Evolutionary conservation across 2,888 invertebrate species (phyloP).

Genomic region (Belgica antarctica): DNA sequence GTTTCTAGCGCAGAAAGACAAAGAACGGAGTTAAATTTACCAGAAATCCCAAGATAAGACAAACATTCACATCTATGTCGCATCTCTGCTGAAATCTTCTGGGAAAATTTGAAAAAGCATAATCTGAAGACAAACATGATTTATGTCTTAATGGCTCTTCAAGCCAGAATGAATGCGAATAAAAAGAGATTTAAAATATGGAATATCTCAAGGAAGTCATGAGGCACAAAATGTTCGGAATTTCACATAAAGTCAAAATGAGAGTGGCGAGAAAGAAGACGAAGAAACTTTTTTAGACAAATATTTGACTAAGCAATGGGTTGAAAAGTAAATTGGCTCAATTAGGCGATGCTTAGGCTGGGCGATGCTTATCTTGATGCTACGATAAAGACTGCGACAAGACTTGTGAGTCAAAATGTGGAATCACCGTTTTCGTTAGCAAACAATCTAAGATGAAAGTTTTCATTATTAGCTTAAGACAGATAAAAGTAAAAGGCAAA

Average conservation of each 20-base stretch:
- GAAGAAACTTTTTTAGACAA: conserved; percentile 5
- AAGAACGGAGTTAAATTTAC: not conserved
- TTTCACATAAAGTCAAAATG: too few species aligned
- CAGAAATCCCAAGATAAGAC: not conserved
- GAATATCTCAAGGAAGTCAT: not conserved
- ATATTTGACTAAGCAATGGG: not conserved
- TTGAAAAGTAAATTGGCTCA: not conserved
- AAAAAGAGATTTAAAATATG: conserved; percentile 4
- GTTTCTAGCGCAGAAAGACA: too few species aligned
- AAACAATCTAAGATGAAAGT: conserved; percentile 8
- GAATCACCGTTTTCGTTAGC: not conserved
- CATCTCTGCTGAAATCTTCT: not conserved
- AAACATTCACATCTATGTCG: not conserved
- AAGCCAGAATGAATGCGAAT: not conserved
- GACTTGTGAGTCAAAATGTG: not conserved
- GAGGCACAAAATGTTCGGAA: not conserved
- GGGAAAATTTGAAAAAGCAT: conserved; percentile 25
- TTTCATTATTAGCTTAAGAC: not conserved
- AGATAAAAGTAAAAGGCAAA: not conserved
- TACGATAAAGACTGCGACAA: not conserved
- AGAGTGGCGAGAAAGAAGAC: not conserved
- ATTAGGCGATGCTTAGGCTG: not conserved
- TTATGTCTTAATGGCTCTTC: conserved; percentile 11
- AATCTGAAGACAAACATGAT: conserved; percentile 36
- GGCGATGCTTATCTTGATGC: not conserved